Conservation (phyloP, 1,140 invertebrate species). For the Leptoteleia sp. region DNA sequence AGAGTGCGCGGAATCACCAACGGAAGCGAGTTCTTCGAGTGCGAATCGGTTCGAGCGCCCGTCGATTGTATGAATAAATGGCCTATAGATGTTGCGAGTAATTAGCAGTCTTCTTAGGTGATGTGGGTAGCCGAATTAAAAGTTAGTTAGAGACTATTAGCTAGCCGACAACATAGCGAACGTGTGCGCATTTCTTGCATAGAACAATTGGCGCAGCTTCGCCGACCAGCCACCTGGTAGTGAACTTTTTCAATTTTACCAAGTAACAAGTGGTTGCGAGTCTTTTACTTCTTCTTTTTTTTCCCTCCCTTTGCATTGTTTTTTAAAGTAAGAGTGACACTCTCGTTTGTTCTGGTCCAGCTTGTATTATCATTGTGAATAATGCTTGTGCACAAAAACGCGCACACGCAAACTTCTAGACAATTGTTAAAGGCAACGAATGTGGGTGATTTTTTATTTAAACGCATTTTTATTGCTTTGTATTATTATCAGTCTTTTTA, state of each 20-base stretch:
- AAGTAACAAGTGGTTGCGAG: too few relatives aligned
- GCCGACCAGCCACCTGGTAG: background rate
- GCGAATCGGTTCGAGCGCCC: conserved; percentile 6
- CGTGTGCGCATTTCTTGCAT: conserved; percentile 37
- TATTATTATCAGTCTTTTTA: too few relatives aligned
- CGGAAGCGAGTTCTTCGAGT: background rate
- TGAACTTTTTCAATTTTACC: too few relatives aligned
- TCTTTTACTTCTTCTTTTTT: too few relatives aligned
- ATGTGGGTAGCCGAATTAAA: conserved; percentile 54
- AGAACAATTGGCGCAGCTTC: conserved; percentile 9
- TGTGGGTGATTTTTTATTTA: conserved; percentile 10
- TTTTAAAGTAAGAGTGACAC: background rate
- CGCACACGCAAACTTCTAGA: conserved; percentile 36
- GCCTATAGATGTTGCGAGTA: conserved; percentile 58
- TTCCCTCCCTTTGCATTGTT: too few relatives aligned
- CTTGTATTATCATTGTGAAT: conserved; percentile 27
- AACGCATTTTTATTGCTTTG: too few relatives aligned
- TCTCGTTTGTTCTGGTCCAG: conserved; percentile 12
- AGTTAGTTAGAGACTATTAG: conserved; percentile 48
- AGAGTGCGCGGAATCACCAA: background rate
- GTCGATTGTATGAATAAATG: conserved; percentile 41
- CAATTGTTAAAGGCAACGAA: conserved; percentile 43
- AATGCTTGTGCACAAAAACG: conserved; percentile 38
- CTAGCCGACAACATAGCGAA: conserved; percentile 37
- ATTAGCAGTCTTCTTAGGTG: conserved; percentile 46